These are phyloP conservation scores for Neodontobutis hainanensis DNA, from an alignment of 2,113 vertebrate genomes.

Conservation along the genomic window DNA sequence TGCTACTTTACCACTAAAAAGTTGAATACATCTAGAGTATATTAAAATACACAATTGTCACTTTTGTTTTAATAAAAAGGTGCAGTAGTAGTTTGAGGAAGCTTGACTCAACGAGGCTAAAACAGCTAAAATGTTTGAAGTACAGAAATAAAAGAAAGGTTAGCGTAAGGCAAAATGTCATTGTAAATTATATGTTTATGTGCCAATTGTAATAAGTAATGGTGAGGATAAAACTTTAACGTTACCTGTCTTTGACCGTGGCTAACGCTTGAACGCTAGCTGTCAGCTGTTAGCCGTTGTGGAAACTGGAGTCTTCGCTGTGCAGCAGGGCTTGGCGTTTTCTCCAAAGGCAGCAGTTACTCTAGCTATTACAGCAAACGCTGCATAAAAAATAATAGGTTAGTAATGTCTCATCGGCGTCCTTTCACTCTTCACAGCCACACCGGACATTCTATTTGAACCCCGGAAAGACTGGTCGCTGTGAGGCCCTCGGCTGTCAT, in stretches of 20 bases:
- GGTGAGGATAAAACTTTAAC: conserved; percentile 11
- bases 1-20: too few relatives aligned
- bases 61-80: background rate
- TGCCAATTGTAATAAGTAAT: background rate
- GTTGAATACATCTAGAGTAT: too few relatives aligned
- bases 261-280: conserved; percentile 58
- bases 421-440: background rate
- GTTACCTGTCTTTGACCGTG: conserved; percentile 59
- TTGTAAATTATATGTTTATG: background rate
- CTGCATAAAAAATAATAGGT: background rate
- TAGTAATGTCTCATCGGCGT: conserved; percentile 3
- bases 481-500: conserved; percentile 41
- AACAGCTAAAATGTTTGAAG: background rate
- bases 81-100: background rate
- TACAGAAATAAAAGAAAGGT: background rate
- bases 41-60: too few relatives aligned
- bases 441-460: conserved; percentile 18
- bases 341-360: background rate
- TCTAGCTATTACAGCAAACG: conserved; percentile 4
- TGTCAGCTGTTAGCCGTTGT: conserved; percentile 33
- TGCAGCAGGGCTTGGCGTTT: background rate
- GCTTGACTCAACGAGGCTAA: background rate
- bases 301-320: conserved; percentile 10
- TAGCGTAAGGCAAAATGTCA: background rate
- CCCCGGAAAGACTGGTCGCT: conserved; percentile 59